Evolutionary conservation across 2,888 invertebrate genomes (phyloP), one percentile per base, ranked within the genome.

Genomic region (Rhabditophanes sp.): DNA sequence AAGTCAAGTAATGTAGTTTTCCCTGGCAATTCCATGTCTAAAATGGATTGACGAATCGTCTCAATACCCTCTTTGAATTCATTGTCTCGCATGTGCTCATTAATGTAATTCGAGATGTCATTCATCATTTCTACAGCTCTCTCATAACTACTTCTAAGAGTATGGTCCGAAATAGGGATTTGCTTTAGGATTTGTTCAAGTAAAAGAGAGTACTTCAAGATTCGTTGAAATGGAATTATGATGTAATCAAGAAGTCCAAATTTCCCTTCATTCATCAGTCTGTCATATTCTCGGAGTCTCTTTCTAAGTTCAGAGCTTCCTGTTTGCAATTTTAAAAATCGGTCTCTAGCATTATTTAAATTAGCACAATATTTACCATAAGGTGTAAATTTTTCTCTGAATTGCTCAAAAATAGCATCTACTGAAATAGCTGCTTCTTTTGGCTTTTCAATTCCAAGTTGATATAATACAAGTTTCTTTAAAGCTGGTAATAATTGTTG

Each of bases 141-240:
- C 57, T 80, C 78, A n/a, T n/a, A n/a, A n/a, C n/a, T n/a, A n/a
- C n/a, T n/a, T n/a, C 22, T 33, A 4, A 36, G 18, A 15, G 22
- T 14, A 12, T 3, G 19, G 6, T 35, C 12, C 21, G 12, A 39
- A 36, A 9, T 33, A 16, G 23, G 19, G 11, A 24, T 27, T 18
- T n/a, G 14, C 7, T 30, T 16, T 12, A 16, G 3, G 9, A 31
- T 28, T 33, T 50, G 88, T 66, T 84, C 82, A 37, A 93, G 70
- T 30, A 96, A 71, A 35, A 96, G 73, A 67, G 90, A 90, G 69
- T 96, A 96, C 66, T 93, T 96, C 45, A 96, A 75, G 50, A 96
- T 80, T 65, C 96, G 74, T 69, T 96, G 96, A 84, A 96, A 88
- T 25, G 96, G 96, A 45, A 96, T 87, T 15, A 87, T 83, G 28